phyloP scores from a whole-genome alignment of 1,140 invertebrate genomes.

The Solen grandis region DNA sequence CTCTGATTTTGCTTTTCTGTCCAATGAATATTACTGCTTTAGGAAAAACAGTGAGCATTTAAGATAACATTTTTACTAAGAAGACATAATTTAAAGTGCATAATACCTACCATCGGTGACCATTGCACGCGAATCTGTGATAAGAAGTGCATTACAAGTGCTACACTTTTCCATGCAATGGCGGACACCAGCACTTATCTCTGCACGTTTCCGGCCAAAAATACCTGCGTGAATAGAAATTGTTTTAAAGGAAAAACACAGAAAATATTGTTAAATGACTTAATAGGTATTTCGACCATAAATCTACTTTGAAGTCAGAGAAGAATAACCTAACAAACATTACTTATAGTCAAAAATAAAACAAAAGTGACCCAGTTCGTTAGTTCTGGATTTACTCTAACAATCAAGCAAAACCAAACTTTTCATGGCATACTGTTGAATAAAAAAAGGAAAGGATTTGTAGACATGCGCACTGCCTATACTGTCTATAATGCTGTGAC shows the following conservation, averaged over 20 bases:
- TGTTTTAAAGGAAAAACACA: too few relatives aligned
- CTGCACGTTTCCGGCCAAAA: slow-evolving; percentile 21
- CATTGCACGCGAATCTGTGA: background rate
- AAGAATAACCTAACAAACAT: too few relatives aligned
- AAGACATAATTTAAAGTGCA: background rate
- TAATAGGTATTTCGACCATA: too few relatives aligned
- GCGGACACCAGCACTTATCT: background rate
- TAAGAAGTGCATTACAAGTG: slow-evolving; percentile 11
- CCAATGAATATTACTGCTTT: background rate
- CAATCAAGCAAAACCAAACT: too few relatives aligned
- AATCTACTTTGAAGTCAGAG: too few relatives aligned
- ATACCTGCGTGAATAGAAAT: slow-evolving; percentile 2
- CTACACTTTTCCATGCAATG: slow-evolving; percentile 19
- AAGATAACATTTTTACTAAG: background rate
- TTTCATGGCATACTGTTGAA: too few relatives aligned
- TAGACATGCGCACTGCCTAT: slow-evolving; percentile 19
- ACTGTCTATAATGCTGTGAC: slow-evolving; percentile 15
- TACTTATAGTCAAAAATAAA: too few relatives aligned
- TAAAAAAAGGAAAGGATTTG: too few relatives aligned
- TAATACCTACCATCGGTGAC: slow-evolving; percentile 4
- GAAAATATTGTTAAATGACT: too few relatives aligned
- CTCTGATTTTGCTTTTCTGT: too few relatives aligned
- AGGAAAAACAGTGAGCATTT: background rate
- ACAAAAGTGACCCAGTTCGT: too few relatives aligned
- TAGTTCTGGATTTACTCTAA: too few relatives aligned